These are phyloP conservation scores for Acanthoscelides obtectus DNA, from an alignment of 2,888 invertebrate species.

Conservation along the genomic window DNA sequence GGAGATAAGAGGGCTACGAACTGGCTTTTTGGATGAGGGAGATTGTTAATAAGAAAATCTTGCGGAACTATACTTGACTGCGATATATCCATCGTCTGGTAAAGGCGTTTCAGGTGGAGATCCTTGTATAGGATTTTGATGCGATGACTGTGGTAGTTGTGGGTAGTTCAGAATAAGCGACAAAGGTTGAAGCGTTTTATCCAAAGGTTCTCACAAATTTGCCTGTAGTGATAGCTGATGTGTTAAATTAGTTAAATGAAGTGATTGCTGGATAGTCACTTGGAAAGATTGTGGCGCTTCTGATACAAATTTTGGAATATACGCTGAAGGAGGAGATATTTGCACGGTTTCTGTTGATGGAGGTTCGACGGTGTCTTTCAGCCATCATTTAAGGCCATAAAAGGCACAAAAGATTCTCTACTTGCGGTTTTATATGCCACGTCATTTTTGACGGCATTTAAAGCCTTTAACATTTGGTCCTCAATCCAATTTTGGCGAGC, in stretches of 20 bases:
- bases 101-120: neutral
- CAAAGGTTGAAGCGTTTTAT: conserved; percentile 1
- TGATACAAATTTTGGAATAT: too few relatives aligned
- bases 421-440: too few relatives aligned
- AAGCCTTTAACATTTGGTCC: conserved; percentile 5
- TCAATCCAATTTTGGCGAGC: conserved; percentile 5
- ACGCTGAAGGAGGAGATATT: neutral
- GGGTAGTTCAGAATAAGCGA: neutral
- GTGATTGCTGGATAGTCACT: neutral
- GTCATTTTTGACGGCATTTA: conserved; percentile 7
- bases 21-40: too few relatives aligned
- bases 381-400: too few relatives aligned
- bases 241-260: conserved; percentile 4
- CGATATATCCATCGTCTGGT: neutral
- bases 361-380: too few relatives aligned
- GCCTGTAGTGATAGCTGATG: neutral
- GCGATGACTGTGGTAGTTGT: neutral
- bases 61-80: neutral
- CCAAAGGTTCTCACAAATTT: too few relatives aligned
- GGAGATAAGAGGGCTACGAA: too few relatives aligned
- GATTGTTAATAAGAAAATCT: too few relatives aligned
- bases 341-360: neutral
- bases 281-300: neutral
- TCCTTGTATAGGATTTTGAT: neutral
- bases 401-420: too few relatives aligned